Evolutionary conservation across 64 coral and sea anemone species (phyloP).

Genomic region (Dendrophyllia cribrosa): DNA sequence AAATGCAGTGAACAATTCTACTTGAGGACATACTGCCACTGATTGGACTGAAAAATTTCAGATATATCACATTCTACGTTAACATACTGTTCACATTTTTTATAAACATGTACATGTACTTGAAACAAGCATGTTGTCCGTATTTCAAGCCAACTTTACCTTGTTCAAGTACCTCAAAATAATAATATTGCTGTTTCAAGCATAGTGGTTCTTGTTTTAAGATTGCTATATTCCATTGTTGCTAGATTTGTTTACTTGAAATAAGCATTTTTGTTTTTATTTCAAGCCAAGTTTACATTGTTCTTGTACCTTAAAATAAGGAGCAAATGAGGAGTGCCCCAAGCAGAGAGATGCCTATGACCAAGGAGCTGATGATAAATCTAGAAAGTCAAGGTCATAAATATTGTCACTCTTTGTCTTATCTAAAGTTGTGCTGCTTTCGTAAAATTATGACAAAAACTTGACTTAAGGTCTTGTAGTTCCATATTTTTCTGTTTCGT

Average conservation of each 20-base stretch:
- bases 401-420: neutral
- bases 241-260: too few species aligned
- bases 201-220: neutral
- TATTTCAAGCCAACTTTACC: neutral
- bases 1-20: neutral
- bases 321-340: constrained; percentile 32
- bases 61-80: neutral
- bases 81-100: neutral
- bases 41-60: neutral
- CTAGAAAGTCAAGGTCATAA: constrained; percentile 34
- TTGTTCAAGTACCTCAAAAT: neutral
- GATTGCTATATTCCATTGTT: neutral
- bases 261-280: too few species aligned
- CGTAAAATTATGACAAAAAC: too few species aligned
- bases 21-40: neutral
- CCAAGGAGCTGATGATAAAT: constrained; percentile 54
- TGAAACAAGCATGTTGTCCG: neutral
- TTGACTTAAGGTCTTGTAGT: too few species aligned
- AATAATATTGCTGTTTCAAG: neutral
- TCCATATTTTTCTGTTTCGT: too few species aligned
- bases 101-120: neutral
- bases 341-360: constrained; percentile 51
- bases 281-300: too few species aligned
- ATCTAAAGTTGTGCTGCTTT: too few species aligned
- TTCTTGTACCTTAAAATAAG: too few species aligned